A percentile compares a stretch with the other conserved stretches of the same genome.
Evolutionary conservation across 1,140 invertebrate genomes (phyloP).

Genomic region (Daktulosphaira vitifoliae): DNA sequence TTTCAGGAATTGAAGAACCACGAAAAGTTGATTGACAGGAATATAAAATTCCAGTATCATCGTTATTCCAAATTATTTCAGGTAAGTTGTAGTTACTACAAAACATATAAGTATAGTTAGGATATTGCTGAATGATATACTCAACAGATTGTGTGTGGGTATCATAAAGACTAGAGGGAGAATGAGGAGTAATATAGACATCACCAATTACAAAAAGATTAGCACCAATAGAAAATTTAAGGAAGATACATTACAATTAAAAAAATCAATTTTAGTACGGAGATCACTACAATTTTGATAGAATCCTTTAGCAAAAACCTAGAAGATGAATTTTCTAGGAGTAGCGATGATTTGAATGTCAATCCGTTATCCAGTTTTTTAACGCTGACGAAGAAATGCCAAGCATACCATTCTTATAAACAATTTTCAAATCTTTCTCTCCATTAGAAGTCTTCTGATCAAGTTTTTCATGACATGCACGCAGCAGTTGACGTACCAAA

Average conservation of each 20-base stretch:
- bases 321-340: too few species aligned
- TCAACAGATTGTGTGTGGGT: too few species aligned
- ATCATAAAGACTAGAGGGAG: too few species aligned
- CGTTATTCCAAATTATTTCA: not conserved
- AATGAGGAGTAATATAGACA: too few species aligned
- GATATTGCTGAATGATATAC: not conserved
- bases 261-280: not conserved
- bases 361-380: not conserved
- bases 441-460: not conserved
- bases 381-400: not conserved
- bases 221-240: too few species aligned
- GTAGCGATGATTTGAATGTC: not conserved
- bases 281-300: not conserved
- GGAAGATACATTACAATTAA: conserved; percentile 4
- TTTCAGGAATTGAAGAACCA: not conserved
- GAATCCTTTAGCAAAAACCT: not conserved
- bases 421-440: not conserved
- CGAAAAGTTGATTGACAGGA: not conserved
- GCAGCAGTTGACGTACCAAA: not conserved
- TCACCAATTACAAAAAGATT: too few species aligned
- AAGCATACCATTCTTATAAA: not conserved
- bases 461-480: not conserved
- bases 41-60: not conserved
- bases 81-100: not conserved
- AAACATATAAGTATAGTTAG: not conserved